phyloP scores from a whole-genome alignment of 2,113 vertebrate genomes.

The Phycodurus eques region DNA sequence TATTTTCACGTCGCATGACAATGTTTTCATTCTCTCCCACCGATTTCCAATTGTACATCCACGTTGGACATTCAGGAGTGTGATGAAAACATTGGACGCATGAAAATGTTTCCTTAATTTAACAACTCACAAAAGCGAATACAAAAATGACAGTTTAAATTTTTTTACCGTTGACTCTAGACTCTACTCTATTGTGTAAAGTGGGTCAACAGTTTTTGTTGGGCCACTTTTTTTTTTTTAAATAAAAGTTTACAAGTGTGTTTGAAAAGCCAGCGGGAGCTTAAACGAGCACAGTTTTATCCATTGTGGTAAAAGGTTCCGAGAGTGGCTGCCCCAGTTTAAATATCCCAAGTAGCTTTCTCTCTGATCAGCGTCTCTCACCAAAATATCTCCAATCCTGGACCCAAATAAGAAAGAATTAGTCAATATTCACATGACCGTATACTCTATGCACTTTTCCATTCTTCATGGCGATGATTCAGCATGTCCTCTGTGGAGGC shows the following conservation, averaged over 20 bases:
- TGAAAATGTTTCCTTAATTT: background rate
- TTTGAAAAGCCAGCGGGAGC: conserved; percentile 36
- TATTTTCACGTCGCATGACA: conserved; percentile 23
- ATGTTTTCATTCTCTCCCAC: background rate
- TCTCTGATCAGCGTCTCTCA: conserved; percentile 48
- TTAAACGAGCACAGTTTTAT: conserved; percentile 53
- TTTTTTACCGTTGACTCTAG: background rate
- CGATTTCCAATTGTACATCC: background rate
- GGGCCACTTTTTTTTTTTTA: background rate
- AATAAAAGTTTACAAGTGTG: conserved; percentile 21
- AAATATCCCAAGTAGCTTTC: conserved; percentile 56
- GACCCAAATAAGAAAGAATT: conserved; percentile 46
- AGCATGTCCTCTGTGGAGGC: background rate
- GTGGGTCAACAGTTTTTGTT: conserved; percentile 15
- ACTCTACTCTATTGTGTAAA: conserved; percentile 8
- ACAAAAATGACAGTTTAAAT: background rate
- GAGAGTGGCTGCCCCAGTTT: conserved; percentile 49
- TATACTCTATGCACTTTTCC: background rate
- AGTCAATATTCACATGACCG: conserved; percentile 10
- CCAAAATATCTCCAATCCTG: conserved; percentile 35
- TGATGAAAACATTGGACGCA: background rate
- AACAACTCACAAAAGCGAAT: background rate
- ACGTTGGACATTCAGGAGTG: background rate
- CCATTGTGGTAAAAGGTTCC: conserved; percentile 50
- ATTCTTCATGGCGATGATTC: too few relatives aligned